Base-by-base conservation (phyloP, 2,888 invertebrate species). In the Microplitis deprimator region DNA sequence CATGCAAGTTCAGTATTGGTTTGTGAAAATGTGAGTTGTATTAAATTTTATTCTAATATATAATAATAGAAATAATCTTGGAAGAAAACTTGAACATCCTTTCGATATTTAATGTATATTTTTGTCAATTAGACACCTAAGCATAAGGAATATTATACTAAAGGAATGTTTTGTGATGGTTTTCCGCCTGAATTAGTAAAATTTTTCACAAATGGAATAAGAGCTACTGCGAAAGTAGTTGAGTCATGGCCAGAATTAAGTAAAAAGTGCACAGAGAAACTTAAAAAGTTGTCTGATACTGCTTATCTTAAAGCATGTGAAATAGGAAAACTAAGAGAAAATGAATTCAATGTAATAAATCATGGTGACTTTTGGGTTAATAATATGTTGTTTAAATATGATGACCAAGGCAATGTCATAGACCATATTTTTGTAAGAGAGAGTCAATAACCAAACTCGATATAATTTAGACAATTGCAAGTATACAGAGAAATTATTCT, bases 1-100 rank as follows among this genome's bases (percentile, higher is more conserved):
- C 93, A 93, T 84, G 93, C 92, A 10, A 90, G 91, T 16, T 92
- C 92, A 0, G 90, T 92, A 79, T 89, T 92, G 59, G 83, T 92
- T 77, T 90, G 89, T 68, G 90, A 92, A 82, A 91, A 91, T 90
- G 92, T 92, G 85, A 84, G 83, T 50, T 50, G 29, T 3, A 29
- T 29, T 2, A 4, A 29, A 29, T 29, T 29, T 29, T 29, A 29
- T 29, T 29, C 29, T 29, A 29, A 29, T 29, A 29, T 4, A 29
- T 29, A 29, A 2, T 29, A 29, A 29, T 29, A 29, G 3, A 29
- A 29, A 29, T 29, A 29, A 29, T 29, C 4, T 29, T 29, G 4
- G 2, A 29, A 29, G 29, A 29, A 29, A 29, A 29, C 4, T 29
- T 29, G 29, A 29, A 29, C 29, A 4, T 29, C 29, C 29, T 29